Evolutionary conservation across 2,113 vertebrate genomes (phyloP), one percentile per base, ranked within the genome.

Genomic region (Scopus umbretta): DNA sequence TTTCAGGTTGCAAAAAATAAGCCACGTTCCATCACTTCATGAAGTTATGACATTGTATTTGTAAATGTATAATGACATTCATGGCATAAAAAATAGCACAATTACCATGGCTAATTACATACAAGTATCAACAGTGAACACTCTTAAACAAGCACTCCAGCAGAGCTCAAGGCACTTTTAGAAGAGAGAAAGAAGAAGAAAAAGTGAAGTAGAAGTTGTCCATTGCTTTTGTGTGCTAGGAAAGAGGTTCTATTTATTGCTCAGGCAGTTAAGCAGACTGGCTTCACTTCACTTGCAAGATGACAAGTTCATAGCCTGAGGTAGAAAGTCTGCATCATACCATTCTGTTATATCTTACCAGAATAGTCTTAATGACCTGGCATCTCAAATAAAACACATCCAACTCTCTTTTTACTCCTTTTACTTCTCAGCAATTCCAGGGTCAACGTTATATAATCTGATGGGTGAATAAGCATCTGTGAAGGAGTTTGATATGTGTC

Each of bases 391-490:
- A 93, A 94, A 95, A 78, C 74, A 87, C 90, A 90, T 49, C 34
- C 86, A 90, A 10, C 49, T 56, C 75, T 75, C 49, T 76, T 92
- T 43, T 80, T 81, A 75, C 80, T 94, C 52, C 58, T 93, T 74
- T 30, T 29, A 84, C 88, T 96, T 92, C 93, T 96, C 92, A 92
- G 85, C 95, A 91, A 26, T 94, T 59, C 82, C 12, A 20, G 80
- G 93, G 92, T 97, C 92, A 95, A 43, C 1, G 1, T 96, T 96
- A 75, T 53, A 25, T 83, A 93, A 96, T 91, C 85, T 68, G 76
- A 85, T 70, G 94, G 96, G 92, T 97, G 96, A 97, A 89, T 70
- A 93, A 95, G 96, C 96, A 96, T 97, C 76, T 94, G 74, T 79
- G 95, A 96, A 97, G 62, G 80, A 93, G 73, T 90, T 94, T 96